Evolutionary conservation across 2,888 invertebrate species (phyloP).

Genomic region (Biston betularia): DNA sequence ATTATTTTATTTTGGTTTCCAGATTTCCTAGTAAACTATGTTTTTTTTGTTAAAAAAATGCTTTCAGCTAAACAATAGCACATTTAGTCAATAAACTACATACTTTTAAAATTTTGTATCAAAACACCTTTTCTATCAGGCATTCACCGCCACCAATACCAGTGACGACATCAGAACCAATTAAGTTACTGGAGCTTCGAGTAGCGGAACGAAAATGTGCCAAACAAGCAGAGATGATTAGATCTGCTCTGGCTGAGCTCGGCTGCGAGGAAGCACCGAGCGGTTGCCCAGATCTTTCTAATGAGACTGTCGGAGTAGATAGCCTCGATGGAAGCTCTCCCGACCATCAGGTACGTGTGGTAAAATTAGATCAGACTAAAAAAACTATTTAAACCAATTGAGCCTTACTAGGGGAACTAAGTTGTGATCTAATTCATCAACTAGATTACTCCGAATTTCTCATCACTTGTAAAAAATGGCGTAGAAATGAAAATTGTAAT

Average conservation of each 20-base stretch:
- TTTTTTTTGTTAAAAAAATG: too few species aligned
- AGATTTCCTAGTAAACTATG: too few species aligned
- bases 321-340: constrained; percentile 88
- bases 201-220: constrained; percentile 94
- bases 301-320: constrained; percentile 89
- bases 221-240: constrained; percentile 93
- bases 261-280: constrained; percentile 95
- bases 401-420: constrained; percentile 14
- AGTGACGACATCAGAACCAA: constrained; percentile 82
- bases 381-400: constrained; percentile 24
- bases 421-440: constrained; percentile 16
- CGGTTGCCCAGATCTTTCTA: constrained; percentile 93
- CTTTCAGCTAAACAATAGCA: too few species aligned
- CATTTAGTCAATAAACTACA: too few species aligned
- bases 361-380: constrained; percentile 12
- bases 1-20: too few species aligned
- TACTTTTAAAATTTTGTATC: not conserved
- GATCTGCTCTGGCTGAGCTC: constrained; percentile 93
- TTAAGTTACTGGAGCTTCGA: constrained; percentile 92
- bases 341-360: constrained; percentile 87
- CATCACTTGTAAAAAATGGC: constrained; percentile 10
- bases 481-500: constrained; percentile 31
- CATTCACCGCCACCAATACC: constrained; percentile 82
- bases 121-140: constrained; percentile 52
- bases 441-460: constrained; percentile 13